phyloP scores from a whole-genome alignment of 2,113 vertebrate genomes.

The Prinia subflava region DNA sequence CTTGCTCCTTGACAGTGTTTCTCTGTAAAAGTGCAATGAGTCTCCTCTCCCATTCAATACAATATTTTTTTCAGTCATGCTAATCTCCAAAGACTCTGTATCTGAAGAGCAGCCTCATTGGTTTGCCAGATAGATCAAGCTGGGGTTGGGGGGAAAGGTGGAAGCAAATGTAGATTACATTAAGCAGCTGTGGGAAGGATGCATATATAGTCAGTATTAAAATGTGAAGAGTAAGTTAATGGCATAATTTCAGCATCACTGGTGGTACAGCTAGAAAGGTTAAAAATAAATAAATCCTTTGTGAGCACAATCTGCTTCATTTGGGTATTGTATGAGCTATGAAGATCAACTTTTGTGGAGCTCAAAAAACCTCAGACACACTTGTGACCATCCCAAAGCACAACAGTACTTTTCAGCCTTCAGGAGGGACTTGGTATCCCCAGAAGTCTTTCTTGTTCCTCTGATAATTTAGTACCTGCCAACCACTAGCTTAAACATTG shows the following conservation, averaged over 20 bases:
- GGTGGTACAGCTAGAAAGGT: neutral
- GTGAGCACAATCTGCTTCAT: neutral
- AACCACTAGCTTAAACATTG: neutral
- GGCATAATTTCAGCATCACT: neutral
- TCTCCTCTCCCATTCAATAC: neutral
- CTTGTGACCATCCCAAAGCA: neutral
- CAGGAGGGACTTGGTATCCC: neutral
- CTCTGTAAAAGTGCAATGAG: neutral
- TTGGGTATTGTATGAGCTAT: neutral
- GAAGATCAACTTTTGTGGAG: neutral
- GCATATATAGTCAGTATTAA: neutral
- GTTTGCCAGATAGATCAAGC: conserved; percentile 1
- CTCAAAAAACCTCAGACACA: neutral
- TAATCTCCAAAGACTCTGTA: neutral
- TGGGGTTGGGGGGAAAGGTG: neutral
- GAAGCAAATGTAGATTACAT: neutral
- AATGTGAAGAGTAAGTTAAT: neutral
- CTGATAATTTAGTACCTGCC: neutral
- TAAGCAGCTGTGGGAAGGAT: neutral
- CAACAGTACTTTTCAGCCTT: neutral
- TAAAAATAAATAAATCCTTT: neutral
- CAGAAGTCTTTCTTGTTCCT: neutral
- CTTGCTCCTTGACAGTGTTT: neutral
- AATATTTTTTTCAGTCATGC: neutral
- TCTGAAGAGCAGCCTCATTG: neutral